A percentile compares a stretch with the other conserved stretches of the same genome.
phyloP scores from a whole-genome alignment of 1,140 invertebrate species.

The Leucophenga varia region DNA sequence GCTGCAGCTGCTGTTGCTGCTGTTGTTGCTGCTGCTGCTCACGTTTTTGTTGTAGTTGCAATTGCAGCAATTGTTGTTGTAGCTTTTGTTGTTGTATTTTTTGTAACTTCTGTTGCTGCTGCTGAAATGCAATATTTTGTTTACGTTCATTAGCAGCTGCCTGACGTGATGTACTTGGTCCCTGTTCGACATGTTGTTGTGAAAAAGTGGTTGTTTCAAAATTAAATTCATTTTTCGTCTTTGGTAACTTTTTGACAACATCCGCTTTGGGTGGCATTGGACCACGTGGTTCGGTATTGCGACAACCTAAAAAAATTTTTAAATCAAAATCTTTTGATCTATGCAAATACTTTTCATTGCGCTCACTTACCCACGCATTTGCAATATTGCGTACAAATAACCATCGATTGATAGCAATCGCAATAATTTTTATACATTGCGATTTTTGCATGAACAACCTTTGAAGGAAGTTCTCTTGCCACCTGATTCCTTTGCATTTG shows the following conservation, averaged over 20 bases:
- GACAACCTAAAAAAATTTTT: slow-evolving; percentile 31
- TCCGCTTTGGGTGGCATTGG: slow-evolving; percentile 9
- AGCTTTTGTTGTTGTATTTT: too few relatives aligned
- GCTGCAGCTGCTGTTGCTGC: slow-evolving; percentile 35
- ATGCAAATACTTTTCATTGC: neutral
- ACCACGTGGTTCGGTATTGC: slow-evolving; percentile 29
- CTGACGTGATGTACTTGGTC: too few relatives aligned
- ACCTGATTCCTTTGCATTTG: too few relatives aligned
- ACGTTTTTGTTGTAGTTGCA: too few relatives aligned
- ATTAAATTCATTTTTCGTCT: too few relatives aligned
- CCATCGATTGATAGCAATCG: slow-evolving; percentile 45
- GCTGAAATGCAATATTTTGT: too few relatives aligned
- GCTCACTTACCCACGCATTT: slow-evolving; percentile 30
- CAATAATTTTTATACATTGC: slow-evolving; percentile 43
- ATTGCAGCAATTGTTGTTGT: too few relatives aligned
- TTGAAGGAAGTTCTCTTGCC: slow-evolving; percentile 9
- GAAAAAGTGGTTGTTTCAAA: too few relatives aligned
- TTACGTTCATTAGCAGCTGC: too few relatives aligned
- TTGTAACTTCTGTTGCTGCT: too few relatives aligned
- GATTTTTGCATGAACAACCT: slow-evolving; percentile 39
- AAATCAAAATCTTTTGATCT: neutral
- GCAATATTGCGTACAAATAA: slow-evolving; percentile 24
- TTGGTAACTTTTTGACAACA: too few relatives aligned
- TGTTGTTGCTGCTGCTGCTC: slow-evolving; percentile 27
- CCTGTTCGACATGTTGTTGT: too few relatives aligned